Evolutionary conservation across 1,140 invertebrate species (phyloP).

Genomic region (Drosophila busckii): DNA sequence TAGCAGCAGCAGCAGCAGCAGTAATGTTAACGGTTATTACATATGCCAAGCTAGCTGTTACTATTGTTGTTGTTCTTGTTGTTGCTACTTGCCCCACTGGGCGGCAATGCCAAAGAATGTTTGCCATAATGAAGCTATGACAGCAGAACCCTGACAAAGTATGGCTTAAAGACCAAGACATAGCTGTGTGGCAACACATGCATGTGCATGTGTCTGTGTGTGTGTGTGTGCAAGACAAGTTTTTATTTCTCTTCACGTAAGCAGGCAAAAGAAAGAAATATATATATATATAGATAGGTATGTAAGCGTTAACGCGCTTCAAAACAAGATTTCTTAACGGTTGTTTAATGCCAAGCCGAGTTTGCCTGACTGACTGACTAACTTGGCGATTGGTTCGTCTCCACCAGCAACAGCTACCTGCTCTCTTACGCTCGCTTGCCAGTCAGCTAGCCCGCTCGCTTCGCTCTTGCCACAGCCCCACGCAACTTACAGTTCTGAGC

Average conservation of each 20-base stretch:
- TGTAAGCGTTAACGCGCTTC: slow-evolving; percentile 42
- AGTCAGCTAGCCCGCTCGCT: too few relatives aligned
- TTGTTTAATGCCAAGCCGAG: slow-evolving; percentile 51
- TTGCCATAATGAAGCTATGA: slow-evolving; percentile 32
- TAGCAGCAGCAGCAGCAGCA: background rate
- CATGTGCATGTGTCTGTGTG: background rate
- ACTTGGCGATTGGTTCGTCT: slow-evolving; percentile 33
- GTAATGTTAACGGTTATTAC: slow-evolving; percentile 55
- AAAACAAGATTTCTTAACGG: slow-evolving; percentile 70
- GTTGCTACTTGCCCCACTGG: slow-evolving; percentile 29
- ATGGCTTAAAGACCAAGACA: too few relatives aligned
- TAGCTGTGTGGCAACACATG: too few relatives aligned
- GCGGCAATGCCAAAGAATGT: slow-evolving; percentile 51
- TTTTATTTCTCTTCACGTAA: too few relatives aligned
- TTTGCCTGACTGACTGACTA: slow-evolving; percentile 53
- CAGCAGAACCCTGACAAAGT: slow-evolving; percentile 32
- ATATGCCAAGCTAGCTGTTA: slow-evolving; percentile 58
- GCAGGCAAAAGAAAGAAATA: slow-evolving; percentile 23
- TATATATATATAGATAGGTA: slow-evolving; percentile 29
- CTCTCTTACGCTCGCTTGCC: background rate
- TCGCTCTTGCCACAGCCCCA: too few relatives aligned
- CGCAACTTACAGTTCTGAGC: too few relatives aligned
- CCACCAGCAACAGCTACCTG: background rate
- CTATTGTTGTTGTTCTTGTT: slow-evolving; percentile 5
- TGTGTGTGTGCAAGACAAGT: slow-evolving; percentile 21